Evolutionary conservation across 2,113 vertebrate genomes (phyloP), one percentile per base, ranked within the genome.

Genomic region (Silurus asotus): DNA sequence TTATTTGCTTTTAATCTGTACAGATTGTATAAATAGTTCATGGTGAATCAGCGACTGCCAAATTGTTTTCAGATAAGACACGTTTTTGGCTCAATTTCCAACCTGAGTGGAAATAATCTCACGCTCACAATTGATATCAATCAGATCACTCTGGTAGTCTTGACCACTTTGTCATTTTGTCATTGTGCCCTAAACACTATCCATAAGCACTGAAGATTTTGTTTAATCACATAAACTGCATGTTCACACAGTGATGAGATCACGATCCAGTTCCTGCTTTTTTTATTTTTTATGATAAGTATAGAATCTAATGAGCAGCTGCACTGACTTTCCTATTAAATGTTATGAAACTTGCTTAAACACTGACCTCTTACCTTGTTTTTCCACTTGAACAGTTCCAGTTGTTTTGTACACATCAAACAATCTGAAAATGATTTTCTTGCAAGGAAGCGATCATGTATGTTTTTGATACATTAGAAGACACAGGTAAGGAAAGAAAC

Each of bases 21-120:
- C 72, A 77, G 75, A 37, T 53, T 84, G 25, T 84, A 80, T 51
- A 64, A 84, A 84, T n/a, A 28, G 58, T 53, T n/a, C n/a, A 28
- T 53, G 69, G 53, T 48, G 61, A 64, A 49, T 58, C 65, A 25
- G 15, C 61, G 65, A 48, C 75, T 69, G 55, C 25, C 5, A 6
- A 45, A 74, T 81, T 19, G 48, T 77, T 49, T 62, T n/a, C 74
- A 83, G 48, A 61, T 13, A 14, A 25, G 20, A 72, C 59, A 53
- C 14, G 55, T 45, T 65, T 62, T 62, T 23, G 1, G 6, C 8
- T 23, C 13, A 59, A 5, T 25, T 13, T 25, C 1, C 56, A 76
- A 45, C 45, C 65, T 59, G 55, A 84, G 5, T 83, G 82, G 17
- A n/a, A 25, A 48, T 59, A 15, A 74, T 61, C 65, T 59, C 28